Base-by-base conservation (phyloP, 1,140 invertebrate species). In the Cydia splendana region DNA sequence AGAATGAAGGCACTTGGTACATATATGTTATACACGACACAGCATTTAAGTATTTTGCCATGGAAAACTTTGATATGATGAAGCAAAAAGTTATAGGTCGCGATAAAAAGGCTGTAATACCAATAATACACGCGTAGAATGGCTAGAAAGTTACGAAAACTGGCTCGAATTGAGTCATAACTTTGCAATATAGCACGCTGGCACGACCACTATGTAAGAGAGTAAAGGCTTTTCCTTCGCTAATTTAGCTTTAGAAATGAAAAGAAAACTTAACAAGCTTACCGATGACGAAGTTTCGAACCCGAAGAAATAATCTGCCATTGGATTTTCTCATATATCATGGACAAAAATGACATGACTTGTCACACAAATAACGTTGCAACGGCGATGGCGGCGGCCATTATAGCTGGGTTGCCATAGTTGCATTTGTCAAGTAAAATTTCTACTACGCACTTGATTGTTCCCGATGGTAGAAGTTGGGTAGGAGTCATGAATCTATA, bases 281-380 rank as follows among this genome's bases (percentile, higher is more conserved):
- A 96, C 96, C 94, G 95, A 95, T 94, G 95, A 88, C 87, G 95
- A 94, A 90, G 95, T 95, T 94, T 96, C 95, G 93, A 96, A 96
- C 94, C 95, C 95, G 94, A 96, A 96, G 96, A 96, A 97, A 93
- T 95, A 95, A 95, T 97, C 95, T 95, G 96, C 96, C 96, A 97
- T 97, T 96, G 95, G 95, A 94, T 93, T 93, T 95, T 94, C 93
- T 94, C 93, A 94, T 94, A 93, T 94, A 91, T 94, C 92, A 94
- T 90, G 88, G 81, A 91, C 89, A 86, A 94, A 94, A 95, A 94
- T 95, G 94, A 95, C 95, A 95, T 95, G 94, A 90, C 93, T 94
- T 93, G 92, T 94, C 93, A 94, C 91, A 88, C 90, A 90, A 93
- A 85, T 86, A 89, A 89, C 92, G 91, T 93, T 89, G 85, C 87